Conservation (phyloP, 2,888 invertebrate species). For the Mamestra brassicae region DNA sequence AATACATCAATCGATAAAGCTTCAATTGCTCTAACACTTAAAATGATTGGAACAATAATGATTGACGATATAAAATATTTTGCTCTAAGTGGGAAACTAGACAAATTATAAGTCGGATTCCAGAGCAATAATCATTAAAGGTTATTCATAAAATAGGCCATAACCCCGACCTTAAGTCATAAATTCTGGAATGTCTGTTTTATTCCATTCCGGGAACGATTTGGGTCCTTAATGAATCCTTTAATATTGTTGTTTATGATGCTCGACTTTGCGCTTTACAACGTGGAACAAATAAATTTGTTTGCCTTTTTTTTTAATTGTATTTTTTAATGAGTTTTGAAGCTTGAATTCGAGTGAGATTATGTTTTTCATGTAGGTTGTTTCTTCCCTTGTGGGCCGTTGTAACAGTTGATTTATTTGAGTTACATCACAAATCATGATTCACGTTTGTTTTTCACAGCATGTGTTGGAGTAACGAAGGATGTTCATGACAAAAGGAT, state of each 20-base stretch:
- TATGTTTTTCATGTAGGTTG: not conserved
- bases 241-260: conserved; percentile 76
- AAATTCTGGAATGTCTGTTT: conserved; percentile 73
- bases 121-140: conserved; percentile 45
- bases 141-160: conserved; percentile 56
- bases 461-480: not conserved
- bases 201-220: conserved; percentile 71
- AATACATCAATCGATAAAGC: conserved; percentile 8
- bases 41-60: conserved; percentile 5
- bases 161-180: conserved; percentile 58
- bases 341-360: conserved; percentile 23
- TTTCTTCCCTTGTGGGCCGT: not conserved
- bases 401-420: conserved; percentile 10
- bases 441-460: conserved; percentile 11
- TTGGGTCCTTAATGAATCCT: conserved; percentile 71
- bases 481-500: conserved; percentile 21
- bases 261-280: conserved; percentile 66
- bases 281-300: conserved; percentile 55
- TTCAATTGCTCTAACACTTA: conserved; percentile 20
- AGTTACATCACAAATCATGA: conserved; percentile 1
- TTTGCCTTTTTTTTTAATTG: conserved; percentile 57
- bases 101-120: conserved; percentile 31
- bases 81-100: conserved; percentile 7
- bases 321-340: conserved; percentile 35
- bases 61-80: conserved; percentile 10